phyloP scores from a whole-genome alignment of 2,797 vertebrate genomes.

The Garrulus glandarius region DNA sequence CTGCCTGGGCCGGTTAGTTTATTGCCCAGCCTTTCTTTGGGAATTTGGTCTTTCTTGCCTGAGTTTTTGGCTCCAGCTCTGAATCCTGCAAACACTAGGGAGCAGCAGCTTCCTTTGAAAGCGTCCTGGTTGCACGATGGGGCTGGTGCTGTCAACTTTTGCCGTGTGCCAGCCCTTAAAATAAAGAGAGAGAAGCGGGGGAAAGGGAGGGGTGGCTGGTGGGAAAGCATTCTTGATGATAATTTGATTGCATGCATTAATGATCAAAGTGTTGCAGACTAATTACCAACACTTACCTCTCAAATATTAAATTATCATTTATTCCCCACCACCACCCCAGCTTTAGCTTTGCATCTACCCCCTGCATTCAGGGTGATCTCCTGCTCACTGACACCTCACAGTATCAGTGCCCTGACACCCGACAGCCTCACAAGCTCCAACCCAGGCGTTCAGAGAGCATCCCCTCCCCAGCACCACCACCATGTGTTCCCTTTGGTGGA shows the following conservation, averaged over 20 bases:
- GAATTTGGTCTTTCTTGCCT: not conserved
- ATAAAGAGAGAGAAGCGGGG: constrained; percentile 39
- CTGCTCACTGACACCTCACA: not conserved
- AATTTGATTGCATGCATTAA: constrained; percentile 79
- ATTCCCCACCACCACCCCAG: not conserved
- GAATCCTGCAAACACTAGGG: constrained; percentile 66
- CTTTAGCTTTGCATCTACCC: constrained; percentile 12
- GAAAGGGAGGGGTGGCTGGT: not conserved
- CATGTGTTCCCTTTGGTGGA: not conserved
- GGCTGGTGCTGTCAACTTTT: constrained; percentile 40
- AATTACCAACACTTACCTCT: constrained; percentile 77
- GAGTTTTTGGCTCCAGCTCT: constrained; percentile 23
- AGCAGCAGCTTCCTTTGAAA: constrained; percentile 74
- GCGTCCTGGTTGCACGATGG: not conserved
- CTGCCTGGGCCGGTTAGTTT: constrained; percentile 57
- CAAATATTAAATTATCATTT: constrained; percentile 76
- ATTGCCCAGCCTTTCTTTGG: constrained; percentile 40
- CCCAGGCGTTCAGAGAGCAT: not conserved
- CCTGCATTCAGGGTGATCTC: not conserved
- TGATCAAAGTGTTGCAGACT: constrained; percentile 78
- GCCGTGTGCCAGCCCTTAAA: constrained; percentile 59
- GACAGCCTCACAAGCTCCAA: accelerated
- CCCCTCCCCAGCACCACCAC: not conserved
- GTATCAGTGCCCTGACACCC: not conserved
- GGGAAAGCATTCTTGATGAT: constrained; percentile 74